Conservation (phyloP, 2,113 vertebrate genomes). For the Cervus canadensis region DNA sequence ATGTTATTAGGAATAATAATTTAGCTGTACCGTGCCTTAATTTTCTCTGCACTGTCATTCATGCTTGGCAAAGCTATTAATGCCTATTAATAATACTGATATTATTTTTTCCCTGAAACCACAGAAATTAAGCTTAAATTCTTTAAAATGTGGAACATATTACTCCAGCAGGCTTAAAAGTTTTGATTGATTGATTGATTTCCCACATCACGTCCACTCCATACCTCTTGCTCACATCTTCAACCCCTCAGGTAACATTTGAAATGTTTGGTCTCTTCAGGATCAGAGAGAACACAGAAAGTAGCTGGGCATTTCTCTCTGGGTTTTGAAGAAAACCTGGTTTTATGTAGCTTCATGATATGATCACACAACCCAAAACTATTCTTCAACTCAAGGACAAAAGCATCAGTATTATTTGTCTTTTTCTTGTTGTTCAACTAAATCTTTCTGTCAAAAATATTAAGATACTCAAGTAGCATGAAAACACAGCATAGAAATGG, state of each 20-base stretch:
- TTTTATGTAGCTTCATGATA: neutral
- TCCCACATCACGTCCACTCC: neutral
- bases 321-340: neutral
- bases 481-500: neutral
- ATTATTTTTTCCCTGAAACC: neutral
- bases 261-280: neutral
- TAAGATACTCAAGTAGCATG: neutral
- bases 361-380: neutral
- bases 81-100: neutral
- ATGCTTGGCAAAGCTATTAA: neutral
- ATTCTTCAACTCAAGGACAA: neutral
- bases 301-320: neutral
- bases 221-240: neutral
- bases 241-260: neutral
- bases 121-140: neutral
- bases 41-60: neutral
- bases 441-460: neutral
- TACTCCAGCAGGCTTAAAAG: neutral
- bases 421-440: neutral
- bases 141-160: neutral
- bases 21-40: neutral
- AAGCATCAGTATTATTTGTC: conserved; percentile 8
- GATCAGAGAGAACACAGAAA: neutral
- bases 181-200: neutral
- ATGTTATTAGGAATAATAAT: neutral